Evolutionary conservation across 2,113 vertebrate genomes (phyloP).

Genomic region (Ariopsis seemanni): DNA sequence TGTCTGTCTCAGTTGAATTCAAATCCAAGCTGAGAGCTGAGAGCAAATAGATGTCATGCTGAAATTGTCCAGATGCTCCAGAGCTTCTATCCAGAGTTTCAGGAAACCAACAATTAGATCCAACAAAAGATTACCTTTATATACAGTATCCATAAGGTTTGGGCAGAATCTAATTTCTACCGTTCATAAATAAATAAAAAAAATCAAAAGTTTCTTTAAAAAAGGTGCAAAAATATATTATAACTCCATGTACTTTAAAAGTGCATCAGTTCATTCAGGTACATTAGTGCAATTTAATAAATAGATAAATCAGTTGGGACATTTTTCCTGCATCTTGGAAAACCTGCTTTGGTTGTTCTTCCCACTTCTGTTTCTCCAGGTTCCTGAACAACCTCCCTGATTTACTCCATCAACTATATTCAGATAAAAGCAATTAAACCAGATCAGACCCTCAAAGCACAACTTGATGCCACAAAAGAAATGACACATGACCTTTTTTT

Average conservation of each 20-base stretch:
- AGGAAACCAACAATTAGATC: conserved; percentile 15
- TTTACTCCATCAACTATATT: not conserved
- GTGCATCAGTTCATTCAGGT: not conserved
- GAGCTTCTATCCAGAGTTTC: not conserved
- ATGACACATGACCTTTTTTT: no score
- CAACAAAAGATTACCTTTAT: not conserved
- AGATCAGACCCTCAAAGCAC: not conserved
- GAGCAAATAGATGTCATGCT: not conserved
- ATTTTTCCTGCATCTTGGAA: not conserved
- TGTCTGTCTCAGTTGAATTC: not conserved
- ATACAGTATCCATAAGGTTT: not conserved
- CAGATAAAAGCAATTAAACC: not conserved
- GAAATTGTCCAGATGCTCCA: conserved; percentile 23
- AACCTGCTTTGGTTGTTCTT: not conserved
- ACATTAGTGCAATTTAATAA: not conserved
- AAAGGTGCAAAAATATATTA: no score
- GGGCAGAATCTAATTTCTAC: not conserved
- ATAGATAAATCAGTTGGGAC: not conserved
- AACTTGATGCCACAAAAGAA: no score
- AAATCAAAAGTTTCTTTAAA: no score
- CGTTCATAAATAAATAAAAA: no score
- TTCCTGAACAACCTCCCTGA: not conserved
- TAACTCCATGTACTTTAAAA: not conserved
- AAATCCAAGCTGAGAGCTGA: not conserved
- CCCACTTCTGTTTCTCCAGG: no score